phyloP scores from a whole-genome alignment of 2,113 vertebrate genomes.

The Gnathochromis pfefferi region DNA sequence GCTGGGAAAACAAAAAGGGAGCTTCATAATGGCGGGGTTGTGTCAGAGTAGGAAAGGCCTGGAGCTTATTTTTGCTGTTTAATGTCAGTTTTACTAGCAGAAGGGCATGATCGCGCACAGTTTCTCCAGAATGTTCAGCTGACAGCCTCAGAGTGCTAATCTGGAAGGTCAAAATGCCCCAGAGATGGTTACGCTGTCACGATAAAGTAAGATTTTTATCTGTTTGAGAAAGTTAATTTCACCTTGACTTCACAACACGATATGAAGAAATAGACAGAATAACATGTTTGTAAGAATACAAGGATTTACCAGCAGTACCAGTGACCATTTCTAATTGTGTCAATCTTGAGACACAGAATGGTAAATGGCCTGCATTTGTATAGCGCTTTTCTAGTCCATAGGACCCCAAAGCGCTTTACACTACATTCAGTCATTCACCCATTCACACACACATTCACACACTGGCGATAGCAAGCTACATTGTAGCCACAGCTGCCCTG shows the following conservation, averaged over 20 bases:
- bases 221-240: background rate
- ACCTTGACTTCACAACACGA: background rate
- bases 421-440: no score
- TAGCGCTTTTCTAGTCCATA: no score
- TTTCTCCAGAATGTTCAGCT: background rate
- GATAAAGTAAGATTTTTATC: background rate
- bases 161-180: background rate
- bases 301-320: background rate
- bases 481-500: no score
- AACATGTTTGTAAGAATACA: background rate
- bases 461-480: no score
- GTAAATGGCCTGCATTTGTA: no score
- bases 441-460: no score
- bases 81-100: background rate
- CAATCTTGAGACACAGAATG: background rate
- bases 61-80: background rate
- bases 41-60: background rate
- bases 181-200: background rate
- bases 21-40: background rate
- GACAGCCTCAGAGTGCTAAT: background rate
- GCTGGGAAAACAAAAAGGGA: slow-evolving; percentile 37
- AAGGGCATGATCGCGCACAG: background rate
- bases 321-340: background rate
- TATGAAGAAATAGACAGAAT: background rate
- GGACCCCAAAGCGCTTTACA: no score